Conservation (phyloP, 2,797 vertebrate genomes). For the Microctenopoma lineatum region DNA sequence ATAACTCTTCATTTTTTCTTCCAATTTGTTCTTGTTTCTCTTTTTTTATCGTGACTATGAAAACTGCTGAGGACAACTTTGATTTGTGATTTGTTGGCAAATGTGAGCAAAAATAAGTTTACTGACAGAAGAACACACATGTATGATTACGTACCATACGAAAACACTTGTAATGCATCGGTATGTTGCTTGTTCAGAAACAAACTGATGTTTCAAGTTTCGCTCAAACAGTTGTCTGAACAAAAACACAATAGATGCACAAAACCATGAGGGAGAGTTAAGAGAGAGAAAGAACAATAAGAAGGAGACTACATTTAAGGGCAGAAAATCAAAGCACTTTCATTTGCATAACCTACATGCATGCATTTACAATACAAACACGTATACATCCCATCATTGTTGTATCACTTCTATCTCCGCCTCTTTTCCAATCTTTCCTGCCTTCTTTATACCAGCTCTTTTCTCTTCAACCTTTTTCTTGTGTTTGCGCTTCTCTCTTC, state of each 20-base stretch:
- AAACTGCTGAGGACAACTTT: neutral
- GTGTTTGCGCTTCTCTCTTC: conserved; percentile 38
- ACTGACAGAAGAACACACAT: neutral
- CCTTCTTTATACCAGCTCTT: conserved; percentile 66
- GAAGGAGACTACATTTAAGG: conserved; percentile 54
- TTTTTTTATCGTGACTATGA: neutral
- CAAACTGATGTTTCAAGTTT: conserved; percentile 22
- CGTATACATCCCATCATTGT: conserved; percentile 62
- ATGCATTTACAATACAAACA: conserved; percentile 61
- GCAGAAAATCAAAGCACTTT: conserved; percentile 58
- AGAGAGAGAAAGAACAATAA: conserved; percentile 45
- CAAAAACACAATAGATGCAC: conserved; percentile 13
- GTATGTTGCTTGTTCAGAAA: conserved; percentile 1
- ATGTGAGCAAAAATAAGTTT: neutral
- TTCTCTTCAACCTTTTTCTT: conserved; percentile 44
- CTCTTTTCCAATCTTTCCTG: conserved; percentile 66
- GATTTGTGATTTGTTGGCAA: neutral
- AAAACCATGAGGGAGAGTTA: conserved; percentile 17
- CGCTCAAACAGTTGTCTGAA: conserved; percentile 12
- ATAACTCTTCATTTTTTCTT: no score
- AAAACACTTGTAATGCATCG: neutral
- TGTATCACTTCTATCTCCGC: conserved; percentile 59
- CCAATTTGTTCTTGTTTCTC: no score
- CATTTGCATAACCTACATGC: conserved; percentile 73
- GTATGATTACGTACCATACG: neutral